phyloP scores from a whole-genome alignment of 2,113 vertebrate genomes.

The Mastomys natalensis region DNA sequence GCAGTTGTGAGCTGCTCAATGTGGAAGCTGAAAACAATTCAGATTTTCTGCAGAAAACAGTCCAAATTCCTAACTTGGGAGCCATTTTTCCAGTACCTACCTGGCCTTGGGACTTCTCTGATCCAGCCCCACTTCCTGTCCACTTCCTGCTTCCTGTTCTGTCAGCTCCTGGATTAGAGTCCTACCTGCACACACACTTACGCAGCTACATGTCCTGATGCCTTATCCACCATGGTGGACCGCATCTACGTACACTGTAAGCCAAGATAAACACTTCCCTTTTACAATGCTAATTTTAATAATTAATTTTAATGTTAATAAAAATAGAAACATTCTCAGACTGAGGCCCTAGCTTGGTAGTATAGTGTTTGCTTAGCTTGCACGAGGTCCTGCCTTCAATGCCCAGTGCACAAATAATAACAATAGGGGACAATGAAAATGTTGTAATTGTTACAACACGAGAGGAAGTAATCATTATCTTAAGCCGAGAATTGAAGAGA shows the following conservation, averaged over 20 bases:
- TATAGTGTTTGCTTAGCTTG: not conserved
- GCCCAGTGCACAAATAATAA: not conserved
- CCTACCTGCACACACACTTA: too few relatives aligned
- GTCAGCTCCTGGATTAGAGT: too few relatives aligned
- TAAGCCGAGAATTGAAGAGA: not conserved
- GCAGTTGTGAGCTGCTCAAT: not conserved
- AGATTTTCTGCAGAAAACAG: not conserved
- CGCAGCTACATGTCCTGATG: not conserved
- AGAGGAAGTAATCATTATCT: slow-evolving; percentile 8
- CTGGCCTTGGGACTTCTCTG: not conserved
- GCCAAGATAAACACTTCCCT: not conserved
- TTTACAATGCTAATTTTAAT: not conserved
- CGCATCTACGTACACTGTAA: not conserved
- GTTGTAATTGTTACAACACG: not conserved
- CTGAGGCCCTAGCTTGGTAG: not conserved
- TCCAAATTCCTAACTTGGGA: not conserved
- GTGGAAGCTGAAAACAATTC: not conserved
- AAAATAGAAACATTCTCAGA: not conserved
- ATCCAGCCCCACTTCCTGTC: not conserved
- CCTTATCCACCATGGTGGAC: not conserved
- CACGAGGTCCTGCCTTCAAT: not conserved
- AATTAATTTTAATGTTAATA: not conserved
- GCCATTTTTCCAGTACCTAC: not conserved
- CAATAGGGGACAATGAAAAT: not conserved
- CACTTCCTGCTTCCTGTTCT: not conserved